Evolutionary conservation across 2,797 vertebrate genomes (phyloP).

Genomic region (Knipowitschia caucasica): DNA sequence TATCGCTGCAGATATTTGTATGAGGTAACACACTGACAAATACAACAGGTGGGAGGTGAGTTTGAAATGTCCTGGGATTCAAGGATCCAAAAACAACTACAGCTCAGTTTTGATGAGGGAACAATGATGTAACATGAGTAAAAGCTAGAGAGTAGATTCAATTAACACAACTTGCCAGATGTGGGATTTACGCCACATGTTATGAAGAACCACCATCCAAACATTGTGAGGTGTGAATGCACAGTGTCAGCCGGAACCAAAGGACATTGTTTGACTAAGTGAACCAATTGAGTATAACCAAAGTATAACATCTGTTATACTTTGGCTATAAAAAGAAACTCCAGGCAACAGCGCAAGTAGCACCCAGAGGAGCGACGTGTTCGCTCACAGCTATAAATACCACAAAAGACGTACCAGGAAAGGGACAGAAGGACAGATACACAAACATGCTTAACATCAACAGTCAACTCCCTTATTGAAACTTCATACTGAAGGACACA

Average conservation of each 20-base stretch:
- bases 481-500: too few species aligned
- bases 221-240: conserved; percentile 14
- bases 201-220: background rate
- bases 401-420: conserved; percentile 13
- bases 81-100: too few species aligned
- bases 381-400: conserved; percentile 36
- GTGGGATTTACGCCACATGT: background rate
- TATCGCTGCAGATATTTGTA: too few species aligned
- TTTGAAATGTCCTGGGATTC: too few species aligned
- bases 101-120: too few species aligned
- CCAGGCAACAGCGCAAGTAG: conserved; percentile 50
- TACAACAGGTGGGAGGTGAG: too few species aligned
- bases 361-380: conserved; percentile 50
- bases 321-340: conserved; percentile 58
- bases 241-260: conserved; percentile 23
- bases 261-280: conserved; percentile 53
- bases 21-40: too few species aligned
- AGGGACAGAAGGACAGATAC: background rate
- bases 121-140: too few species aligned
- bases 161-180: background rate
- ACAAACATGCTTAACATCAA: too few species aligned
- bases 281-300: conserved; percentile 35
- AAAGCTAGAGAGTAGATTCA: background rate
- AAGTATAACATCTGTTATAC: conserved; percentile 48
- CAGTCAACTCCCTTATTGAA: too few species aligned